These are phyloP conservation scores for Caenorhabditis becei DNA, from an alignment of 2,888 invertebrate species.

Conservation along the genomic window DNA sequence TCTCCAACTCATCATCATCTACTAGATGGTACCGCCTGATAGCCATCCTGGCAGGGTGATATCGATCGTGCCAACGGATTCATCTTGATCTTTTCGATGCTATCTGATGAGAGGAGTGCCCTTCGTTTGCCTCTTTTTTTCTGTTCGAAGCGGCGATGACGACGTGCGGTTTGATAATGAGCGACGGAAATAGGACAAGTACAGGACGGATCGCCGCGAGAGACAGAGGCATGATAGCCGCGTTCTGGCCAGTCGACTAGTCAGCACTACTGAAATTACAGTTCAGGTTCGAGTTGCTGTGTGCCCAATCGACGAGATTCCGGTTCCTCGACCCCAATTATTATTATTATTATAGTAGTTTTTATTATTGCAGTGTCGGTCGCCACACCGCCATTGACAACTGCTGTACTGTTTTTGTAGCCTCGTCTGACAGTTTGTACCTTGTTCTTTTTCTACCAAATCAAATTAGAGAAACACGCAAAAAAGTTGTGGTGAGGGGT, in stretches of 20 bases:
- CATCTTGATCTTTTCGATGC: not conserved
- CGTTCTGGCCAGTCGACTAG: not conserved
- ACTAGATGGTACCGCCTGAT: slow-evolving; percentile 15
- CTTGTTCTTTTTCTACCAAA: slow-evolving; percentile 4
- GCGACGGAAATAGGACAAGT: slow-evolving; percentile 44
- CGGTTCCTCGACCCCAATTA: slow-evolving; percentile 20
- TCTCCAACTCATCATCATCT: not conserved
- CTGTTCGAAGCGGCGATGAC: slow-evolving; percentile 29
- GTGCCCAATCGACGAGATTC: not conserved
- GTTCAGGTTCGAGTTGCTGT: not conserved
- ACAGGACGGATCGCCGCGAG: slow-evolving; percentile 13
- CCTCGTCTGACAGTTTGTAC: not conserved
- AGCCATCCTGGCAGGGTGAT: not conserved
- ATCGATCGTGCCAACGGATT: slow-evolving; percentile 15
- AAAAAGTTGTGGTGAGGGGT: not conserved
- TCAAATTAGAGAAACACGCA: slow-evolving; percentile 15
- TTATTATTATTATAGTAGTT: slow-evolving; percentile 14
- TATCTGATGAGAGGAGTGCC: slow-evolving; percentile 16
- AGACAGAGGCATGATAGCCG: slow-evolving; percentile 14
- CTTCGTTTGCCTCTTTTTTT: slow-evolving; percentile 29
- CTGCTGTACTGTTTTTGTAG: slow-evolving; percentile 13
- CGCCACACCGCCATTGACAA: slow-evolving; percentile 1
- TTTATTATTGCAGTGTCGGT: slow-evolving; percentile 8
- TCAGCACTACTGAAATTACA: not conserved
- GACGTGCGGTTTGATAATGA: slow-evolving; percentile 44